phyloP scores from a whole-genome alignment of 2,113 vertebrate species.

The Leucosticte australis region DNA sequence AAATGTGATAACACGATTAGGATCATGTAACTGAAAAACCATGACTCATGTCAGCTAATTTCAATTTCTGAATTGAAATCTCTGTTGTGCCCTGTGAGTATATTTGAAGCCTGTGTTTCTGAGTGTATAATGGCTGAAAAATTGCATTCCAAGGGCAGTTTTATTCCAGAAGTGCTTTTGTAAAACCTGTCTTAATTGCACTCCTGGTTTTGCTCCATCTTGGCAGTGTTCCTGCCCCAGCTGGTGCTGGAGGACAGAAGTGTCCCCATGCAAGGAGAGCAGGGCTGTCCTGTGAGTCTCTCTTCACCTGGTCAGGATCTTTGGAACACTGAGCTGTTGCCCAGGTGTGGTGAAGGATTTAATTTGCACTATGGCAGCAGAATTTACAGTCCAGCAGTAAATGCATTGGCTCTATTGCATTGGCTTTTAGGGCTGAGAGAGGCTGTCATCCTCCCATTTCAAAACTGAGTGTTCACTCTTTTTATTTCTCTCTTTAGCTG shows the following conservation, averaged over 20 bases:
- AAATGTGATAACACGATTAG: background rate
- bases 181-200: background rate
- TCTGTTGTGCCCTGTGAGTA: background rate
- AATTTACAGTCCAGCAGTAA: too few relatives aligned
- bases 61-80: background rate
- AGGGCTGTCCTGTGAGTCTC: background rate
- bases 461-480: background rate
- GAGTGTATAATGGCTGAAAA: background rate
- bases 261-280: background rate
- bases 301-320: background rate
- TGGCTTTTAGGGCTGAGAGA: background rate
- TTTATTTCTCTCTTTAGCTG: background rate
- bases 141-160: background rate
- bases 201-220: background rate
- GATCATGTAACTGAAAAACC: background rate
- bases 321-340: background rate
- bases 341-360: background rate
- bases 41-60: accelerated
- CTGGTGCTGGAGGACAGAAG: background rate
- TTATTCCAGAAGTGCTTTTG: background rate
- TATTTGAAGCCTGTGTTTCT: background rate
- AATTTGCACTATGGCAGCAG: background rate
- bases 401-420: background rate
- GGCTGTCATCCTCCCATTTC: background rate
- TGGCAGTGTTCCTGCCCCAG: background rate